Evolutionary conservation across 2,888 invertebrate genomes (phyloP).

Genomic region (Sesia apiformis): DNA sequence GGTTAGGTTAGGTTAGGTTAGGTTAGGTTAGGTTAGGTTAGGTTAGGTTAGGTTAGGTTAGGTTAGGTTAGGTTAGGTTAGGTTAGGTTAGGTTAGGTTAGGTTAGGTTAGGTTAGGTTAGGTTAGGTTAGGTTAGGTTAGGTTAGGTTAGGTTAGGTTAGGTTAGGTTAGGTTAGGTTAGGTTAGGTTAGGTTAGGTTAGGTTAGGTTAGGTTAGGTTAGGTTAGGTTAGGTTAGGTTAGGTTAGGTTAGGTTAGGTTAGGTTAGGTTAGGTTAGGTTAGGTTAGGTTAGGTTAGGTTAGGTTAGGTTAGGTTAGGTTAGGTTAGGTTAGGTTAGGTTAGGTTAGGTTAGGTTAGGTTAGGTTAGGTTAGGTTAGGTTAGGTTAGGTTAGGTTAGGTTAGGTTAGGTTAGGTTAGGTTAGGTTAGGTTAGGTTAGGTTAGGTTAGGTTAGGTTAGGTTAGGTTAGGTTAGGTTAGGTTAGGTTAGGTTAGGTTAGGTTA

Average conservation of each 20-base stretch:
- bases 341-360: conserved; percentile 19
- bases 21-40: conserved; percentile 20
- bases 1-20: conserved; percentile 21
- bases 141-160: conserved; percentile 17
- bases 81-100: conserved; percentile 11
- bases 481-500: conserved; percentile 18
- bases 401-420: conserved; percentile 17
- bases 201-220: conserved; percentile 17
- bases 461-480: conserved; percentile 16
- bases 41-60: conserved; percentile 21
- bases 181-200: conserved; percentile 18
- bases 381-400: conserved; percentile 18
- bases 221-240: conserved; percentile 16
- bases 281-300: conserved; percentile 13
- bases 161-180: conserved; percentile 18
- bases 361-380: conserved; percentile 19
- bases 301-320: conserved; percentile 19
- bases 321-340: conserved; percentile 21
- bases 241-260: conserved; percentile 19
- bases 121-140: conserved; percentile 18
- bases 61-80: conserved; percentile 17
- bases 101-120: conserved; percentile 14
- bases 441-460: conserved; percentile 16
- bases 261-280: conserved; percentile 16
- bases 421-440: conserved; percentile 15